Conservation (phyloP, 1,140 invertebrate genomes). For the Parasteatoda tepidariorum region DNA sequence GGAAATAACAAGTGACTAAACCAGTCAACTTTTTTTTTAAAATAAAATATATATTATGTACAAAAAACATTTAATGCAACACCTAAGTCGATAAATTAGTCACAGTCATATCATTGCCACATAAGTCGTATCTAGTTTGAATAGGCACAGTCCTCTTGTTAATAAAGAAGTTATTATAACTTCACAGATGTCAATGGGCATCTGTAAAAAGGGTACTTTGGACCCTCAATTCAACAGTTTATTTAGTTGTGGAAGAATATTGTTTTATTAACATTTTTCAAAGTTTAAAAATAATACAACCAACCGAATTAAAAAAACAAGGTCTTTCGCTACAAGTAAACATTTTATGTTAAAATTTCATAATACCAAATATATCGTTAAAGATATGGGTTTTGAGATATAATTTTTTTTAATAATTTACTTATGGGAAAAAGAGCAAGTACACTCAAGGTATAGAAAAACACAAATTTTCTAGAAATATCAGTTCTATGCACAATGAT, state of each 20-base stretch:
- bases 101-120: neutral
- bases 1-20: slow-evolving; percentile 2
- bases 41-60: slow-evolving; percentile 43
- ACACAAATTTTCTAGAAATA: slow-evolving; percentile 57
- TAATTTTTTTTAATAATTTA: slow-evolving; percentile 7
- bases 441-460: slow-evolving; percentile 47
- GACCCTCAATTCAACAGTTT: neutral
- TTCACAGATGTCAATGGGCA: neutral
- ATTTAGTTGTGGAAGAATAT: neutral
- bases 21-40: neutral
- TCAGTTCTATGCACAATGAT: slow-evolving; percentile 60
- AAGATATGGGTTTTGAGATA: neutral
- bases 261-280: neutral
- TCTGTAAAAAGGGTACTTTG: neutral
- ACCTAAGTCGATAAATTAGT: slow-evolving; percentile 8
- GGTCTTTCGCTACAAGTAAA: neutral
- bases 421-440: slow-evolving; percentile 38
- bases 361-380: neutral
- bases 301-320: neutral
- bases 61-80: slow-evolving; percentile 16
- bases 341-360: neutral
- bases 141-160: slow-evolving; percentile 3
- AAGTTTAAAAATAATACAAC: neutral
- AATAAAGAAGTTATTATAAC: neutral
- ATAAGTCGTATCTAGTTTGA: neutral